Evolutionary conservation across 2,113 vertebrate species (phyloP), one percentile per base, ranked within the genome.

Genomic region (Eleginops maclovinus): DNA sequence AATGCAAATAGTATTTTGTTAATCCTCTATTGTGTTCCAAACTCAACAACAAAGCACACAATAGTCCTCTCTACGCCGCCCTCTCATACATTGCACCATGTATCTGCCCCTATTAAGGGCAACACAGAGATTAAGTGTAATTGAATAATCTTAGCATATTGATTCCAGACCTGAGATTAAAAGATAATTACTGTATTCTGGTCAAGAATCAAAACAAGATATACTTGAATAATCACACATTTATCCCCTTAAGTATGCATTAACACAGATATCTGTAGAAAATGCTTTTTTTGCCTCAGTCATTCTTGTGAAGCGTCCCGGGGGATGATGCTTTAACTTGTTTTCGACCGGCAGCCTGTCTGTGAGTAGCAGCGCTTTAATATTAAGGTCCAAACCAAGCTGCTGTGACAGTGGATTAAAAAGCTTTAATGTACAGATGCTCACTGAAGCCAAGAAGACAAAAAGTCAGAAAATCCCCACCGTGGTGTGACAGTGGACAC

Each of bases 181-280:
- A 76, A 77, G 77, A 87, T 88, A 63, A 81, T 85, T 76, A 85
- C 59, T 19, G n/a, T n/a, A 75, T 82, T 81, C 68, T 75, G 81
- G 72, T 77, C 77, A 81, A 87, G 77, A 81, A 86, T 86, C 75
- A 91, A 87, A 91, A 88, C 83, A 93, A 85, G 81, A 84, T 55
- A 70, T 59, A 60, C 59, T 86, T 43, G 53, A 61, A 73, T 82
- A 84, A 84, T 47, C 55, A 76, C 68, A 70, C 49, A 16, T 83
- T 75, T 64, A 81, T 88, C 77, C 86, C 50, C 72, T 87, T 90
- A 89, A 92, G 84, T 81, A 83, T 79, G 84, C 77, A 92, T 92
- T 93, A 88, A 83, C 88, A 93, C 83, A 88, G 72, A 92, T 86
- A 90, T 77, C 36, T 65, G 66, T 81, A 68, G 74, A 51, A 80